Base-by-base conservation (phyloP, 2,888 invertebrate species). In the Stramonita haemastoma region DNA sequence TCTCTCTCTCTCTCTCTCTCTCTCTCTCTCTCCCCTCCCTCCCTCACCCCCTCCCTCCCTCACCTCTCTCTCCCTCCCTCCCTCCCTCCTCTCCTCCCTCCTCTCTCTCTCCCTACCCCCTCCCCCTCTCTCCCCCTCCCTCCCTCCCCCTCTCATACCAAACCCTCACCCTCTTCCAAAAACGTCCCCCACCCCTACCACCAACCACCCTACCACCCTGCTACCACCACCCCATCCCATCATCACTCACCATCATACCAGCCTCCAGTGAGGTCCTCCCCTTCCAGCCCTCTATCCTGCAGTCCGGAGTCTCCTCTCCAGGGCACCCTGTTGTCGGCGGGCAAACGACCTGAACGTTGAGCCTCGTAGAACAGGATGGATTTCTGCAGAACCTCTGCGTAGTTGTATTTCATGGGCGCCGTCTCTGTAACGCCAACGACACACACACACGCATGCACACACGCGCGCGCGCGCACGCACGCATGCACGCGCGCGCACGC, bases 241-340 rank as follows among this genome's bases (percentile, higher is more conserved):
- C n/a, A n/a, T n/a, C n/a, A n/a, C n/a, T 87, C 91, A 95, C 95
- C 95, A 89, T 95, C 95, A 91, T 94, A n/a, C 94, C 95, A 95
- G 15, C 95, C 95, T 11, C 95, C 95, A 4, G 94, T 95, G 56
- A 95, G 92, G 90, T 95, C 95, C 89, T 94, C 94, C 5, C 94
- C 94, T 26, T 93, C 93, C 81, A 92, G 91, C 15, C 94, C 94
- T n/a, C 91, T 92, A 89, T 95, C 95, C 13, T 90, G 90, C 11
- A 95, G 91, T 15, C 94, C 95, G 1, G 95, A 95, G 91, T 95
- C 94, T 11, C 93, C 93, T 56, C 95, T 92, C 95, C 95, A 95
- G 17, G 93, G 93, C 29, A 95, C 93, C 8, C 94, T 91, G 92
- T 95, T 95, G 89, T 91, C 90, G 19, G 92, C 91, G 4, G 95